These are phyloP conservation scores for Erithacus rubecula DNA, from an alignment of 2,797 vertebrate genomes.

Conservation along the genomic window DNA sequence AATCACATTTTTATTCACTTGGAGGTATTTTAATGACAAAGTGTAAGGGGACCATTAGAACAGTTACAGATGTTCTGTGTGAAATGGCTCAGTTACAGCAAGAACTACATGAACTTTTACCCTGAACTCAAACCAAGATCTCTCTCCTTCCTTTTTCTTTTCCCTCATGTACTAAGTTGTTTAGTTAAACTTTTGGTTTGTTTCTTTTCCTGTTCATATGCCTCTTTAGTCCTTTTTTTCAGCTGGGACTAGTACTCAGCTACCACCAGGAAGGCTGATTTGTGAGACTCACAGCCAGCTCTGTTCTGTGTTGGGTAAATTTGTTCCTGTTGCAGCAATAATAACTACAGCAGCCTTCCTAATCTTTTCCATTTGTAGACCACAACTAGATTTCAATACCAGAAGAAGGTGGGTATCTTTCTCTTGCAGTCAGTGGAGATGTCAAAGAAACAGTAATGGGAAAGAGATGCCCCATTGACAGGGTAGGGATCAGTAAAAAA, in stretches of 20 bases:
- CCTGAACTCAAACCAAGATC: conserved; percentile 43
- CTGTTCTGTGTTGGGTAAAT: not conserved
- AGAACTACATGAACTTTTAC: conserved; percentile 54
- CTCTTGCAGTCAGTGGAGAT: not conserved
- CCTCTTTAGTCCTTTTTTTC: conserved; percentile 37
- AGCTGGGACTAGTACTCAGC: conserved; percentile 29
- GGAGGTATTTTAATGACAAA: conserved; percentile 16
- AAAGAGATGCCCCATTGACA: not conserved
- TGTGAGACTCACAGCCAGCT: not conserved
- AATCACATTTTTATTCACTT: not conserved
- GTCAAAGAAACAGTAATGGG: not conserved
- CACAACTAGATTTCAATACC: not conserved
- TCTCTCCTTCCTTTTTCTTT: not conserved
- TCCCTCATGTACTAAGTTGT: not conserved
- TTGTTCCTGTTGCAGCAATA: not conserved
- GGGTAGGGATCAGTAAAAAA: not conserved
- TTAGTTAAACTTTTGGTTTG: conserved; percentile 68
- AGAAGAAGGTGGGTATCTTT: not conserved
- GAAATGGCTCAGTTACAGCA: conserved; percentile 40
- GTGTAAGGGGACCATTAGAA: not conserved
- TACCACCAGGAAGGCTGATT: conserved; percentile 39
- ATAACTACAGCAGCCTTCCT: not conserved
- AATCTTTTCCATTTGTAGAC: conserved; percentile 7
- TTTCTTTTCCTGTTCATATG: conserved; percentile 52
- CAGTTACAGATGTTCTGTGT: conserved; percentile 34